phyloP scores from a whole-genome alignment of 2,113 vertebrate genomes.

The Euleptes europaea region DNA sequence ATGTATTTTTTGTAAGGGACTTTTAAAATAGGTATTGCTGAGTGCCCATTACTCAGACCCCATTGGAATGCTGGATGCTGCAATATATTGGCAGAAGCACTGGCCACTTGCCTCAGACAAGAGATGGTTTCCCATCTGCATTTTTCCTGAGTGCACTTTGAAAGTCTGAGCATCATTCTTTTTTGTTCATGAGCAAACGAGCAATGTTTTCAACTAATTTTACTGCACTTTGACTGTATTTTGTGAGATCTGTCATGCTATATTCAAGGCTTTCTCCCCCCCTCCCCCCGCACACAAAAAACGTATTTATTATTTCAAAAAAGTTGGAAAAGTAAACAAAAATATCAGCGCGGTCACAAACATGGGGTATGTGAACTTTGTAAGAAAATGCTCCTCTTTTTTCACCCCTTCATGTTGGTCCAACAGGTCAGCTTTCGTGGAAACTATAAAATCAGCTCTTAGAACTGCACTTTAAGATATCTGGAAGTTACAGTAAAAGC shows the following conservation, averaged over 20 bases:
- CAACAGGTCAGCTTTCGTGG: conserved; percentile 23
- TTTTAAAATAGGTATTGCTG: conserved; percentile 8
- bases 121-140: neutral
- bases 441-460: conserved; percentile 32
- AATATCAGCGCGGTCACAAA: conserved; percentile 21
- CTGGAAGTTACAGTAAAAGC: conserved; percentile 74
- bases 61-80: neutral
- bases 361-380: conserved; percentile 47
- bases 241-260: conserved; percentile 17
- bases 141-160: conserved; percentile 16
- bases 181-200: neutral
- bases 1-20: conserved; percentile 6
- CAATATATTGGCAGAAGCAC: neutral
- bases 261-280: conserved; percentile 41
- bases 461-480: conserved; percentile 51
- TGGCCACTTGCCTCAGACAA: neutral
- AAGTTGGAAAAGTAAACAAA: conserved; percentile 47
- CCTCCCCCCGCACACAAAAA: conserved; percentile 44
- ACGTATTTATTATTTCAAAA: conserved; percentile 41
- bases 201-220: conserved; percentile 21
- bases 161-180: neutral
- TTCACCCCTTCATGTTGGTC: conserved; percentile 23
- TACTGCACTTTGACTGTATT: conserved; percentile 20
- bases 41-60: neutral
- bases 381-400: conserved; percentile 44